Percentiles rank a stretch among this genome's conserved stretches.
phyloP scores from a whole-genome alignment of 2,113 vertebrate genomes.

The Mormyrus iriodes region DNA sequence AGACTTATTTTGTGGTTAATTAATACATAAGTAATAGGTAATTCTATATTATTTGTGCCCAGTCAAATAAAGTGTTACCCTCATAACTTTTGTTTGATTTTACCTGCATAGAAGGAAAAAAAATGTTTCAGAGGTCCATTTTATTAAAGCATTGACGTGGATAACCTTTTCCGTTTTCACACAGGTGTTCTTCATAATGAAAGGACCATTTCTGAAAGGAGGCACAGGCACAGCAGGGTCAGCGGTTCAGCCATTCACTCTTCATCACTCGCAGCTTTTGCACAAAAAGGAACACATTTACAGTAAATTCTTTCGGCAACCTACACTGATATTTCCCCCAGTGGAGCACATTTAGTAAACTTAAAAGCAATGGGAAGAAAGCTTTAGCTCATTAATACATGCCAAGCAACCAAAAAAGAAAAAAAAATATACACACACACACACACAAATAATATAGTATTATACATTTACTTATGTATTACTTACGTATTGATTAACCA shows the following conservation, averaged over 20 bases:
- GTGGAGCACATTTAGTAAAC: background rate
- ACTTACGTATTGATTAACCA: background rate
- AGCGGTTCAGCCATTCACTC: background rate
- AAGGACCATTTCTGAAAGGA: background rate
- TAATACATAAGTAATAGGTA: too few relatives aligned
- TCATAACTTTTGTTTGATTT: background rate
- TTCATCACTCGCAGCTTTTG: background rate
- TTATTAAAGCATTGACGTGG: background rate
- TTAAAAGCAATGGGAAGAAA: background rate
- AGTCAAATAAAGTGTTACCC: background rate
- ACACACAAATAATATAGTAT: background rate
- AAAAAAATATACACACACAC: too few relatives aligned
- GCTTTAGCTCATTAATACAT: background rate
- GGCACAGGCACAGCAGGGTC: background rate
- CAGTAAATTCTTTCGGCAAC: background rate
- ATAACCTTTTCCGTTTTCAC: background rate
- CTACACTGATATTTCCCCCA: background rate
- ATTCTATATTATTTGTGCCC: too few relatives aligned
- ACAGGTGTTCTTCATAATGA: background rate
- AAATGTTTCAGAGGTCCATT: background rate
- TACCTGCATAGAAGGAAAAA: background rate
- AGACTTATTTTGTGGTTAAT: too few relatives aligned
- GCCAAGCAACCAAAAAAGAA: background rate
- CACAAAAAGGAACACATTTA: background rate
- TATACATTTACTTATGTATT: background rate